Percentiles rank a stretch among this genome's conserved stretches.
Evolutionary conservation across 2,888 invertebrate species (phyloP).

Genomic region (Hypsopygia costalis): DNA sequence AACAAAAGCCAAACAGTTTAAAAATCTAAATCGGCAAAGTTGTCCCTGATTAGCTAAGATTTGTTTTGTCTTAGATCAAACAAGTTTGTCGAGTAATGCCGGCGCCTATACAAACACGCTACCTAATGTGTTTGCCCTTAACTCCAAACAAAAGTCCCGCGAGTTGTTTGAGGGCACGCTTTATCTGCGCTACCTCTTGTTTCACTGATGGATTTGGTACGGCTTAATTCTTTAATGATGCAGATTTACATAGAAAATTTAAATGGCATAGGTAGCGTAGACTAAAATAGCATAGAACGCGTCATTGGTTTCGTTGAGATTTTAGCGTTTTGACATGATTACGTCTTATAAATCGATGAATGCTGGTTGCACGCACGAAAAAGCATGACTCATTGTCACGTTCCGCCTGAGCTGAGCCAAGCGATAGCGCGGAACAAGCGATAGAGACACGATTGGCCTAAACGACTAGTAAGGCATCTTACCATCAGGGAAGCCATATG

Average conservation of each 20-base stretch:
- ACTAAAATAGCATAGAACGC: no score
- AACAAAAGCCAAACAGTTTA: slow-evolving; percentile 33
- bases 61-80: slow-evolving; percentile 66
- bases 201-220: slow-evolving; percentile 20
- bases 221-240: slow-evolving; percentile 2
- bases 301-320: no score
- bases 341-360: no score
- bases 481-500: no score
- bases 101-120: slow-evolving; percentile 68
- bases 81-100: slow-evolving; percentile 54
- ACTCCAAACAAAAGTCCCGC: slow-evolving; percentile 69
- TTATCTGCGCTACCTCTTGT: slow-evolving; percentile 32
- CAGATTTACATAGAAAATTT: not conserved
- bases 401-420: no score
- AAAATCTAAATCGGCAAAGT: slow-evolving; percentile 52
- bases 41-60: slow-evolving; percentile 57
- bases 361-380: no score
- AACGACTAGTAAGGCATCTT: no score
- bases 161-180: slow-evolving; percentile 39
- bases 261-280: no score
- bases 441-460: no score
- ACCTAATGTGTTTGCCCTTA: slow-evolving; percentile 75
- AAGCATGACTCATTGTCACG: no score
- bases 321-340: no score
- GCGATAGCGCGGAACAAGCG: no score